Evolutionary conservation across 2,797 vertebrate genomes (phyloP).

Genomic region (Synanceia verrucosa): DNA sequence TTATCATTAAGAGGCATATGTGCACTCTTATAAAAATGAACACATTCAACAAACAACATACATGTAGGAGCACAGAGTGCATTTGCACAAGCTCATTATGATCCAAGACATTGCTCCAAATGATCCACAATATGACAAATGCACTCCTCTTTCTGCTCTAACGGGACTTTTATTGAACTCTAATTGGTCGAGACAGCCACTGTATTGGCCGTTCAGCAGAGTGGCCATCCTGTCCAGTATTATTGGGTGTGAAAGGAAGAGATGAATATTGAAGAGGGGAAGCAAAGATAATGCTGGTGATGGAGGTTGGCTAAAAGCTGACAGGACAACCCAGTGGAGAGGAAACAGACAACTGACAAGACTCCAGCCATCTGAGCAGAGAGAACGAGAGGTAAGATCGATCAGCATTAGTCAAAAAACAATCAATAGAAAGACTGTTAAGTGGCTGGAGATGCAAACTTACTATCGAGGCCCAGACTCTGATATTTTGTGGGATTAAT

Average conservation of each 20-base stretch:
- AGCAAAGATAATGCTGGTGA: conserved; percentile 68
- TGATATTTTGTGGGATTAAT: conserved; percentile 32
- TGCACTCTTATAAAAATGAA: neutral
- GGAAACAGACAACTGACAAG: conserved; percentile 79
- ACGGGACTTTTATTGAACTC: conserved; percentile 58
- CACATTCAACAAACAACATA: neutral
- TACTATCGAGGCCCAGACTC: conserved; percentile 20
- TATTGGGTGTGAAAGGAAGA: conserved; percentile 65
- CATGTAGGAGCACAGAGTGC: neutral
- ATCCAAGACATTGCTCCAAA: conserved; percentile 13
- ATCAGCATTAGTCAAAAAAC: conserved; percentile 57
- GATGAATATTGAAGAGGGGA: conserved; percentile 76
- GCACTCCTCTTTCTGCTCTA: conserved; percentile 23
- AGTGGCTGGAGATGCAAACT: conserved; percentile 55
- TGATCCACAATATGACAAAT: conserved; percentile 53
- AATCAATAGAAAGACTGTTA: conserved; percentile 60
- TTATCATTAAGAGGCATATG: neutral
- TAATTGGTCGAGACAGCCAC: conserved; percentile 68
- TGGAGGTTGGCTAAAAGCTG: conserved; percentile 72
- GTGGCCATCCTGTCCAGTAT: conserved; percentile 54
- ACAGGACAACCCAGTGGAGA: conserved; percentile 81
- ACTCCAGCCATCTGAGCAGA: conserved; percentile 61
- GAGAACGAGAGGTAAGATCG: conserved; percentile 55
- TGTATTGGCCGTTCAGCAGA: conserved; percentile 60
- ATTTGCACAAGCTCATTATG: conserved; percentile 6